A percentile compares a stretch with the other conserved stretches of the same genome.
Conservation (phyloP, 1,140 invertebrate genomes). For the Antheraea mylitta region DNA sequence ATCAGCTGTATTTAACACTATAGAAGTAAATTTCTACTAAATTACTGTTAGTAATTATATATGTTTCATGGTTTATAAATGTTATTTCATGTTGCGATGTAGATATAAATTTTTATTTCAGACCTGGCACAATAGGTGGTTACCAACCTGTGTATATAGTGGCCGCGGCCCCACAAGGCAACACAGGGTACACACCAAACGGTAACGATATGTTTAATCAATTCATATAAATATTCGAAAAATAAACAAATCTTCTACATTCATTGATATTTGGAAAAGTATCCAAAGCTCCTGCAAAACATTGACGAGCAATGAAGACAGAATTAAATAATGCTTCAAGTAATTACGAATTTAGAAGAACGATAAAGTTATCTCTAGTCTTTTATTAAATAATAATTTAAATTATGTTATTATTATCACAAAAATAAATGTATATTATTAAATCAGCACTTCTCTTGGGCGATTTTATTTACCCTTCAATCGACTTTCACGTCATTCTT, state of each 20-base stretch:
- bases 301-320: not conserved
- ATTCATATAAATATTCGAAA: not conserved
- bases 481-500: not conserved
- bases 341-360: not conserved
- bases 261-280: not conserved
- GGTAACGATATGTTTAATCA: slow-evolving; percentile 27
- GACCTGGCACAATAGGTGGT: slow-evolving; percentile 61
- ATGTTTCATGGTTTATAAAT: too few relatives aligned
- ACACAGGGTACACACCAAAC: slow-evolving; percentile 36
- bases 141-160: slow-evolving; percentile 68
- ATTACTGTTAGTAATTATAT: too few relatives aligned
- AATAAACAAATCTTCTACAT: too few relatives aligned
- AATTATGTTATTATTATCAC: not conserved
- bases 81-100: too few relatives aligned
- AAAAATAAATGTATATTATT: not conserved
- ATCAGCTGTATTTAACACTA: too few relatives aligned
- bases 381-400: not conserved
- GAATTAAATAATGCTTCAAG: not conserved
- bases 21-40: too few relatives aligned
- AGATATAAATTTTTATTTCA: slow-evolving; percentile 15
- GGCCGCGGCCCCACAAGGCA: slow-evolving; percentile 55
- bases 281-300: not conserved
- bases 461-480: slow-evolving; percentile 4
- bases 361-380: not conserved
- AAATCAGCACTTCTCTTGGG: not conserved